Conservation (phyloP, 2,113 vertebrate species). For the human (Homo sapiens) region GRCh38 chr7:19873501-19874000, state of each 20-base stretch:
- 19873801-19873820: background rate
- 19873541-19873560: background rate
- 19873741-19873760: background rate
- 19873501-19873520: background rate
- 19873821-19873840: background rate
- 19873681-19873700: background rate
- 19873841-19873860: background rate
- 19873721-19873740: background rate
- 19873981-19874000: background rate
- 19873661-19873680: background rate
- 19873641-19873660: background rate
- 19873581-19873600: background rate
- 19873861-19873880: background rate
- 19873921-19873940: background rate
- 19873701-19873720: background rate
- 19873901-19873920: background rate
- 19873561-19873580: conserved; percentile 28
- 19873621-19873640: background rate
- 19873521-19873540: conserved; percentile 32
- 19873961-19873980: background rate
- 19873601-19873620: background rate
- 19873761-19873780: background rate
- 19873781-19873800: background rate
- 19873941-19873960: background rate
- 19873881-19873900: background rate